Conservation (phyloP, 37 sponge, comb jelly and placozoan species). For the Lycopodina hypogea region DNA sequence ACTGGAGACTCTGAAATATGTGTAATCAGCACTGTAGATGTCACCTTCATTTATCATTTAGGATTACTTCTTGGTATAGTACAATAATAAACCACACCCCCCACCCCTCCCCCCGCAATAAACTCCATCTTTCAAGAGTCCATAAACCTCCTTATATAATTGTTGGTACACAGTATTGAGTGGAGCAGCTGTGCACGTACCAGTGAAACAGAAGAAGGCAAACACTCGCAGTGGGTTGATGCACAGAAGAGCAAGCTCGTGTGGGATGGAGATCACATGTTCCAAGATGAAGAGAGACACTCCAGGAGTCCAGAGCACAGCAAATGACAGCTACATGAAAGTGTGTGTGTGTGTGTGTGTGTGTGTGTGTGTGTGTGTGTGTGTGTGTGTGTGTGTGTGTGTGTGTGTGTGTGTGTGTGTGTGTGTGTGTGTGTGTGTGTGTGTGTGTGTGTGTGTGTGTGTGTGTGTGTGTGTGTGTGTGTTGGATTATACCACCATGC, state of each 20-base stretch:
- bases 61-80: too few relatives aligned
- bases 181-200: slow-evolving; percentile 8
- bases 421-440: slow-evolving; percentile 5
- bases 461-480: too few relatives aligned
- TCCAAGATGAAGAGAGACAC: slow-evolving; percentile 44
- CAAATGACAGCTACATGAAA: slow-evolving; percentile 37
- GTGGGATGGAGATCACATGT: slow-evolving; percentile 24
- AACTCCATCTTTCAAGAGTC: too few relatives aligned
- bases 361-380: not conserved
- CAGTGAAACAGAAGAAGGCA: slow-evolving; percentile 59
- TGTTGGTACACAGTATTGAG: not conserved
- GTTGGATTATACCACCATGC: too few relatives aligned
- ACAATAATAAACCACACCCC: too few relatives aligned
- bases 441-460: slow-evolving; percentile 21
- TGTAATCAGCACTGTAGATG: too few relatives aligned
- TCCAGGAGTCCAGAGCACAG: slow-evolving; percentile 53
- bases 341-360: too few relatives aligned
- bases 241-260: slow-evolving; percentile 41
- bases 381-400: too few relatives aligned
- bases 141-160: too few relatives aligned
- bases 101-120: too few relatives aligned
- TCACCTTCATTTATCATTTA: too few relatives aligned
- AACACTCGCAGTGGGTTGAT: slow-evolving; percentile 56
- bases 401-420: slow-evolving; percentile 5
- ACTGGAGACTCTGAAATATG: too few relatives aligned